Evolutionary conservation across 2,888 invertebrate genomes (phyloP), one percentile per base, ranked within the genome.

Genomic region (Balanococcus diminutus): DNA sequence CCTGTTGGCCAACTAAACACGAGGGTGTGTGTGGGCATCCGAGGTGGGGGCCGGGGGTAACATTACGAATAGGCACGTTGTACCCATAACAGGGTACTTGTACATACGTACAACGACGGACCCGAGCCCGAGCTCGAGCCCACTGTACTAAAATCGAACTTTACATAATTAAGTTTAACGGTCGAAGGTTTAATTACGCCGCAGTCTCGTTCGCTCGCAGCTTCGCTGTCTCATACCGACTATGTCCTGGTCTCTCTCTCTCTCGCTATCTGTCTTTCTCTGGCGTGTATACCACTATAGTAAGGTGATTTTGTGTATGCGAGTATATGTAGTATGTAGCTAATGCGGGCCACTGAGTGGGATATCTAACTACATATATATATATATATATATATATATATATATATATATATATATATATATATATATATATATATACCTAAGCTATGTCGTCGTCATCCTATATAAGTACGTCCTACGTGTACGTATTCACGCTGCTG

Each of bases 81-180:
- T 25, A 61, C 61, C 61, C 61, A 61, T 61, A 61, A 61, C 61
- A 25, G 61, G 61, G 61, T 61, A 61, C 61, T 61, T 19, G 61
- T 61, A 61, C 25, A 61, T n/a, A 56, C 25, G 25, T n/a, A 56
- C 16, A 46, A 16, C 46, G 1, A 46, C 2, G n/a, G n/a, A n/a
- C n/a, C n/a, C 61, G 19, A 51, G 19, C 61, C n/a, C 46, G 6
- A 46, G n/a, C 46, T n/a, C 46, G 46, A 25, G 61, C 61, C 61
- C 14, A 6, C 61, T 25, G 61, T 61, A 61, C 61, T 61, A 61
- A 61, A 61, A 61, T 61, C 61, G 61, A 61, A 61, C 61, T 61
- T 61, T 61, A 61, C 61, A 61, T 61, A 61, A 61, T 61, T 61
- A 61, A 61, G 61, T 61, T 61, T 61, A 61, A 61, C 61, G 61